Evolutionary conservation across 2,797 vertebrate species (phyloP), one percentile per base, ranked within the genome.

Genomic region (Rousettus madagascariensis): DNA sequence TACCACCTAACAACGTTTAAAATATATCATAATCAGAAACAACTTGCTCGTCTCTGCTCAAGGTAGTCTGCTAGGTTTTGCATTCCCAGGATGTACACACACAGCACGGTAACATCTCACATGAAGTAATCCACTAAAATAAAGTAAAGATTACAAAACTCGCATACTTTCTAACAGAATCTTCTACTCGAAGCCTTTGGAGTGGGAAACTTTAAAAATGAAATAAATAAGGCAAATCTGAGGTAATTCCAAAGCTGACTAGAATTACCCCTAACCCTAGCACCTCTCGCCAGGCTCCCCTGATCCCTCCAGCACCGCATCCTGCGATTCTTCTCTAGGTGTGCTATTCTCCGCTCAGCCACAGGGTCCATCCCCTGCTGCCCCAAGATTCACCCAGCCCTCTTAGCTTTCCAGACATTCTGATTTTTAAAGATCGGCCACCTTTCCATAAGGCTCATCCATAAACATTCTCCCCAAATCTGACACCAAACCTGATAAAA

Each of bases 361-460:
- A 96, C 43, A 0, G 11, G 20, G 6, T 96, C 96, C 59, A 20
- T 36, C 71, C 75, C 88, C 72, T 59, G 82, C 1, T 90, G 85
- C 51, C 46, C 79, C 0, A 51, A 83, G 74, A 57, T 72, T 90
- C 68, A 91, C 46, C 19, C 17, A 93, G 71, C 24, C 69, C 88
- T 96, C 88, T 75, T 12, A 1, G 55, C 28, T 97, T 61, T 91
- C 90, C 90, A 97, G 36, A 79, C 30, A 84, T 63, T 65, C 51
- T 97, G 78, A 46, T 3, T 88, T 91, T 97, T 59, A 17, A 92
- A 95, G 65, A 87, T 59, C 63, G 88, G 93, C 26, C 74, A 94
- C 83, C 88, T 97, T 88, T 97, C 91, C 36, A 94, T 41, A 90
- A 53, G 66, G 83, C 49, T 97, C 0, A 0, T 16, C 83, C 83